Percentiles rank a stretch among this genome's conserved stretches.
These are phyloP conservation scores for Acleris cristana DNA, from an alignment of 2,888 invertebrate genomes.

Conservation along the genomic window DNA sequence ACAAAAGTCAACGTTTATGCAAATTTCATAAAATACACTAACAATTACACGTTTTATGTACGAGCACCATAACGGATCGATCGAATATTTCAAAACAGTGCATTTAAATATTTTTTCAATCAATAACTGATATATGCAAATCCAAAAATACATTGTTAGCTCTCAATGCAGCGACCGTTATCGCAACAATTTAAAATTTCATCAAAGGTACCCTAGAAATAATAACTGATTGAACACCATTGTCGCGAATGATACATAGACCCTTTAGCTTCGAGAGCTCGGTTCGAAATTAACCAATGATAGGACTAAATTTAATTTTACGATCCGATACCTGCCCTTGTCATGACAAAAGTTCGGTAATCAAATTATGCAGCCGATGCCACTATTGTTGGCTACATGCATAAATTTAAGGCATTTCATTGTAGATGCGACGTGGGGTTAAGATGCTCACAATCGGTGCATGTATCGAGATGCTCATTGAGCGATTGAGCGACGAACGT, in stretches of 20 bases:
- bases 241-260: conserved; percentile 74
- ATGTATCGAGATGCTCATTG: conserved; percentile 73
- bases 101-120: conserved; percentile 83
- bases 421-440: conserved; percentile 75
- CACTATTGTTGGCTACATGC: conserved; percentile 76
- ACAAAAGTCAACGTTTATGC: conserved; percentile 48
- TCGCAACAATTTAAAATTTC: conserved; percentile 78
- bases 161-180: conserved; percentile 79
- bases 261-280: conserved; percentile 69
- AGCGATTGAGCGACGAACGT: conserved; percentile 70
- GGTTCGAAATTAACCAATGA: conserved; percentile 82
- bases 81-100: conserved; percentile 70
- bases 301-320: conserved; percentile 82
- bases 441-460: conserved; percentile 67
- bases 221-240: conserved; percentile 79
- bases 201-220: conserved; percentile 80
- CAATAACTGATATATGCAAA: conserved; percentile 83
- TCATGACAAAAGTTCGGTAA: conserved; percentile 76
- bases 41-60: conserved; percentile 58
- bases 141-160: conserved; percentile 68
- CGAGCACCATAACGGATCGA: conserved; percentile 78
- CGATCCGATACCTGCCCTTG: conserved; percentile 79
- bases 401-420: conserved; percentile 78
- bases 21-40: conserved; percentile 50
- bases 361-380: conserved; percentile 83